Evolutionary conservation across 2,797 vertebrate species (phyloP).

Genomic region (Pangasius mekongensis): DNA sequence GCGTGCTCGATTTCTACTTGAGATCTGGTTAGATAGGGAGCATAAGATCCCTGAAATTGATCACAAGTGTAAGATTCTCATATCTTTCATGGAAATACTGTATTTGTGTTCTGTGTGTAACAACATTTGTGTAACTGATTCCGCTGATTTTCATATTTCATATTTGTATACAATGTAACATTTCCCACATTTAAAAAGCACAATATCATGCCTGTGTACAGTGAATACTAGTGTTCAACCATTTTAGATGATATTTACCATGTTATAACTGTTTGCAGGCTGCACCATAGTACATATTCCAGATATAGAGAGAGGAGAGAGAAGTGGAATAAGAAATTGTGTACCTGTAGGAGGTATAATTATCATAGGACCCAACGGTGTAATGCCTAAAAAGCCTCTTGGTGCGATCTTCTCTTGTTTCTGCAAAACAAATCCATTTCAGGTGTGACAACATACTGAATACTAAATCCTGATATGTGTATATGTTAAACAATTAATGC

Average conservation of each 20-base stretch:
- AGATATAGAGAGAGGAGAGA: neutral
- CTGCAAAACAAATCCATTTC: constrained; percentile 69
- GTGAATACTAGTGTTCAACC: neutral
- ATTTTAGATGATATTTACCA: neutral
- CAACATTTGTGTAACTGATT: neutral
- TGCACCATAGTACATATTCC: neutral
- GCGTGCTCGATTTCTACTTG: neutral
- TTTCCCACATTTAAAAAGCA: neutral
- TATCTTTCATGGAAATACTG: neutral
- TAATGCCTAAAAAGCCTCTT: constrained; percentile 97
- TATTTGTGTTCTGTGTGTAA: neutral
- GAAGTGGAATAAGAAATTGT: neutral
- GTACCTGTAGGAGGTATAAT: constrained; percentile 91
- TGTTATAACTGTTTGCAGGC: neutral
- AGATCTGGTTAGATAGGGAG: neutral
- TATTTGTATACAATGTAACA: neutral
- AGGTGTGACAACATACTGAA: neutral
- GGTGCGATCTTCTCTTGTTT: constrained; percentile 94
- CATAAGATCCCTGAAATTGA: neutral
- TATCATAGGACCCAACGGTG: constrained; percentile 96
- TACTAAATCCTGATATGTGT: neutral
- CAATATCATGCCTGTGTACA: neutral
- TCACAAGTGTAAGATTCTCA: neutral
- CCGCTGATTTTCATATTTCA: neutral
- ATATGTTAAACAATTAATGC: neutral